Evolutionary conservation across 2,888 invertebrate genomes (phyloP).

Genomic region (Theretra japonica): DNA sequence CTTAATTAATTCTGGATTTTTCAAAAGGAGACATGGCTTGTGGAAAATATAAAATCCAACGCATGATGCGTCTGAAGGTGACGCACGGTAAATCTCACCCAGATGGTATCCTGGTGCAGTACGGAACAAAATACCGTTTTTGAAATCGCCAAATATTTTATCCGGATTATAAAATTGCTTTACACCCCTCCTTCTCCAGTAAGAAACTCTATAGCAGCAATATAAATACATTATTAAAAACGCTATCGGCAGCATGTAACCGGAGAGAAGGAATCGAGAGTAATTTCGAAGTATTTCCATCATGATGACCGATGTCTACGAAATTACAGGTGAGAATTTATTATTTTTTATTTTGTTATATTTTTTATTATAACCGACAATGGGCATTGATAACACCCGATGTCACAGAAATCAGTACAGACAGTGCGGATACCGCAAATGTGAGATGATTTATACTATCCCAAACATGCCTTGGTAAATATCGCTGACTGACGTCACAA

Average conservation of each 20-base stretch:
- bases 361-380: too few relatives aligned
- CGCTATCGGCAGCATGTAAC: not conserved
- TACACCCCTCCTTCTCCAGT: conserved; percentile 40
- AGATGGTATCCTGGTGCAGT: conserved; percentile 46
- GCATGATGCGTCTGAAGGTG: conserved; percentile 37
- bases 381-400: too few relatives aligned
- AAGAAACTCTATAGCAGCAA: conserved; percentile 36
- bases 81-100: conserved; percentile 38
- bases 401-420: too few relatives aligned
- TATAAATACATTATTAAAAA: conserved; percentile 32
- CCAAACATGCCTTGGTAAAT: too few relatives aligned
- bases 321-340: too few relatives aligned
- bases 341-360: too few relatives aligned
- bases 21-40: conserved; percentile 47
- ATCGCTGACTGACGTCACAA: too few relatives aligned
- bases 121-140: conserved; percentile 46
- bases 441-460: too few relatives aligned
- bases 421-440: too few relatives aligned
- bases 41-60: conserved; percentile 50
- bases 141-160: conserved; percentile 47
- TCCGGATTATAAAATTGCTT: conserved; percentile 36
- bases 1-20: conserved; percentile 46
- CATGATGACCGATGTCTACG: too few relatives aligned
- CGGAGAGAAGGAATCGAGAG: too few relatives aligned
- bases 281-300: too few relatives aligned